Evolutionary conservation across 2,113 vertebrate species (phyloP).

Genomic region (Ceyx cyanopectus): DNA sequence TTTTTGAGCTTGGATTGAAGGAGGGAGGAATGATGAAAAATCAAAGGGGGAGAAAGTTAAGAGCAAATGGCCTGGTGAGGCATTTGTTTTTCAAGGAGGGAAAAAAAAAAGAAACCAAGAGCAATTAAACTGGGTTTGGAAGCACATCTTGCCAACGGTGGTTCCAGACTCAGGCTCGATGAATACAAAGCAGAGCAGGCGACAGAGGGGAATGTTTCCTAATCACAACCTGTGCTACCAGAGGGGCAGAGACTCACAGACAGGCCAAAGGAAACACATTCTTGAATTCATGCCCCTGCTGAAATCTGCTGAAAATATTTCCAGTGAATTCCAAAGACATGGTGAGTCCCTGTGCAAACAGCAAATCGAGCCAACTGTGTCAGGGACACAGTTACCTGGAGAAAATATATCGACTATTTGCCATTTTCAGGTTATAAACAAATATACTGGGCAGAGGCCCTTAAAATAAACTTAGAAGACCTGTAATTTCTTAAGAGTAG

Average conservation of each 20-base stretch:
- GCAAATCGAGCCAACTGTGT: background rate
- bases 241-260: background rate
- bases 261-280: background rate
- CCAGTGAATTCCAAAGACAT: constrained; percentile 11
- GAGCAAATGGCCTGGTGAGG: constrained; percentile 50
- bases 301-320: background rate
- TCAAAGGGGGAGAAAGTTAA: constrained; percentile 2
- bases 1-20: background rate
- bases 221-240: background rate
- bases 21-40: background rate
- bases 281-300: background rate
- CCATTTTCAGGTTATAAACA: background rate
- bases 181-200: background rate
- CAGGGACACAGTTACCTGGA: background rate
- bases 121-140: background rate
- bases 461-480: background rate
- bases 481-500: background rate
- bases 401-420: background rate
- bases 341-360: background rate
- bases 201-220: background rate
- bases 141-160: background rate
- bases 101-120: background rate
- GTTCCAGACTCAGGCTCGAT: background rate
- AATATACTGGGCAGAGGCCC: background rate
- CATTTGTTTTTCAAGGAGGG: background rate